These are phyloP conservation scores for Pipistrellus pipistrellus DNA, from an alignment of 2,797 vertebrate genomes.

Conservation along the genomic window DNA sequence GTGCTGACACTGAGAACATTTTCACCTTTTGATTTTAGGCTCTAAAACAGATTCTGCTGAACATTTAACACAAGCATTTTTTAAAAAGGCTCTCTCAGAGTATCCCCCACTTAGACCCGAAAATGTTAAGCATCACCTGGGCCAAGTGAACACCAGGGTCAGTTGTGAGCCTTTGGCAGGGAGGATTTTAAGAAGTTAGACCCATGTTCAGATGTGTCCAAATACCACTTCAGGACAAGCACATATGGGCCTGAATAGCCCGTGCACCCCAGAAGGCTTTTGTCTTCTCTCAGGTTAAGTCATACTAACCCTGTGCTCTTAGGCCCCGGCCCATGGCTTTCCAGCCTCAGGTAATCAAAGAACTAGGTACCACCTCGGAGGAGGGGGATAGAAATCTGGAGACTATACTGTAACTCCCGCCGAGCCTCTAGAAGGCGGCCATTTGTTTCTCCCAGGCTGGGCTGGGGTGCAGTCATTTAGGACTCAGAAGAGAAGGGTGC, in stretches of 20 bases:
- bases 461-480: not conserved
- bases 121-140: not conserved
- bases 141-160: not conserved
- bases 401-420: not conserved
- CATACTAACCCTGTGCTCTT: not conserved
- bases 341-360: not conserved
- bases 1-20: constrained; percentile 5
- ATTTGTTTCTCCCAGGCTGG: not conserved
- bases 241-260: not conserved
- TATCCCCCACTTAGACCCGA: not conserved
- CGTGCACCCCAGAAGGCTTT: fast-evolving
- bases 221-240: not conserved
- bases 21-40: not conserved
- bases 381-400: not conserved
- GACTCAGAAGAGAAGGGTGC: not conserved
- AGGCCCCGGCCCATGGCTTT: not conserved
- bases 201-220: not conserved
- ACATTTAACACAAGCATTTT: not conserved
- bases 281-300: not conserved
- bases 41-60: constrained; percentile 30
- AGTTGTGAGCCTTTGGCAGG: not conserved
- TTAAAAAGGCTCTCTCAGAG: not conserved
- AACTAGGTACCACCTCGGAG: not conserved
- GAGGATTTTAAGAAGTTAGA: constrained; percentile 41
- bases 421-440: not conserved